Conservation (phyloP, 2,888 invertebrate genomes). For the Anorthoa munda region DNA sequence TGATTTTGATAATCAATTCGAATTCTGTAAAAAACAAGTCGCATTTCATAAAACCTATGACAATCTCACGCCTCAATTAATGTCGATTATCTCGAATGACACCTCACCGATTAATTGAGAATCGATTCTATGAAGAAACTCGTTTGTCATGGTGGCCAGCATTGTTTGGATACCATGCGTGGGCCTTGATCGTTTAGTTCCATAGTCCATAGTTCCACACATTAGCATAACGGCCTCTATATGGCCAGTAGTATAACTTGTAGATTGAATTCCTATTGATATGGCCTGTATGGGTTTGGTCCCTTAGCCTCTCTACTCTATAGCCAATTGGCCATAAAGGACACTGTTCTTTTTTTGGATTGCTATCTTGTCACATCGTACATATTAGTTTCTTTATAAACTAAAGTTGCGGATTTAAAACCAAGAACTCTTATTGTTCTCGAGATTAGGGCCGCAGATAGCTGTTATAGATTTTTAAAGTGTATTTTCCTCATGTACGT, state of each 20-base stretch:
- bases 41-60: neutral
- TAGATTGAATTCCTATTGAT: conserved; percentile 12
- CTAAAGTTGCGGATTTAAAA: neutral
- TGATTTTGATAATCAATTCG: neutral
- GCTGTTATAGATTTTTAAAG: neutral
- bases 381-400: neutral
- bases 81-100: conserved; percentile 9
- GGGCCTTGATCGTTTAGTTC: conserved; percentile 45
- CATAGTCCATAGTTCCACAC: neutral
- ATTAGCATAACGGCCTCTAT: conserved; percentile 40
- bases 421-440: neutral
- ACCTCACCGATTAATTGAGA: conserved; percentile 23
- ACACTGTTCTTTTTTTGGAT: neutral
- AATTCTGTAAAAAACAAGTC: too few relatives aligned
- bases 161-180: conserved; percentile 44
- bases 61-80: neutral
- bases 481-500: neutral
- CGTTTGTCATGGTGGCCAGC: conserved; percentile 28
- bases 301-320: neutral
- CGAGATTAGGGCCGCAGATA: neutral
- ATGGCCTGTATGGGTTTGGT: neutral
- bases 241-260: conserved; percentile 9
- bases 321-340: neutral
- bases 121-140: conserved; percentile 15
- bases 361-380: neutral